These are phyloP conservation scores for Arothron firmamentum DNA, from an alignment of 2,113 vertebrate genomes.

Conservation along the genomic window DNA sequence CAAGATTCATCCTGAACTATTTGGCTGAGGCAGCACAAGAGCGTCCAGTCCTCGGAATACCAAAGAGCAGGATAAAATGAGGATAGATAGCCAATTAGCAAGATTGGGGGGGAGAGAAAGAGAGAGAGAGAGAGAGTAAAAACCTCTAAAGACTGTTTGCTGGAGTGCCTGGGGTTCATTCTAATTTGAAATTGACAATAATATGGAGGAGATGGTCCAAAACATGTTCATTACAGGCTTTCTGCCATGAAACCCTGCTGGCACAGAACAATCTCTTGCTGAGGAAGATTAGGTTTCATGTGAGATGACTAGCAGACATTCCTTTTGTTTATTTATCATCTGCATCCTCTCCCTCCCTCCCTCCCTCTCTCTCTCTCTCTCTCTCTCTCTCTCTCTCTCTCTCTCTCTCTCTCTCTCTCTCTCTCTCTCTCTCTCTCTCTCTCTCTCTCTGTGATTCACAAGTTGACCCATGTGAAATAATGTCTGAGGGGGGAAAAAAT, in stretches of 20 bases:
- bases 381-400: conserved; percentile 18
- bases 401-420: conserved; percentile 25
- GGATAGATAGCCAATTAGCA: conserved; percentile 63
- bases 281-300: conserved; percentile 45
- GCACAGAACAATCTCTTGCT: conserved; percentile 46
- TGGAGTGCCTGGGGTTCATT: conserved; percentile 34
- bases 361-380: conserved; percentile 21
- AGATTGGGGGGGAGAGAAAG: conserved; percentile 31
- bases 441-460: conserved; percentile 38
- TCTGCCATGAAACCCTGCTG: conserved; percentile 45
- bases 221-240: conserved; percentile 57
- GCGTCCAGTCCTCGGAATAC: conserved; percentile 38
- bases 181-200: conserved; percentile 60
- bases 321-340: conserved; percentile 35
- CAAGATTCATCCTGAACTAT: conserved; percentile 38
- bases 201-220: conserved; percentile 53
- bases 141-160: conserved; percentile 58
- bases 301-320: conserved; percentile 50
- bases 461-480: conserved; percentile 49
- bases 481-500: conserved; percentile 25
- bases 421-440: conserved; percentile 16
- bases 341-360: conserved; percentile 12
- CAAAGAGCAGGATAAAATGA: conserved; percentile 50
- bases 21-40: conserved; percentile 43
- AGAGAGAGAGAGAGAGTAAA: conserved; percentile 23